These are phyloP conservation scores for Crotalus horridus DNA, from an alignment of 2,113 vertebrate genomes.

Conservation along the genomic window DNA sequence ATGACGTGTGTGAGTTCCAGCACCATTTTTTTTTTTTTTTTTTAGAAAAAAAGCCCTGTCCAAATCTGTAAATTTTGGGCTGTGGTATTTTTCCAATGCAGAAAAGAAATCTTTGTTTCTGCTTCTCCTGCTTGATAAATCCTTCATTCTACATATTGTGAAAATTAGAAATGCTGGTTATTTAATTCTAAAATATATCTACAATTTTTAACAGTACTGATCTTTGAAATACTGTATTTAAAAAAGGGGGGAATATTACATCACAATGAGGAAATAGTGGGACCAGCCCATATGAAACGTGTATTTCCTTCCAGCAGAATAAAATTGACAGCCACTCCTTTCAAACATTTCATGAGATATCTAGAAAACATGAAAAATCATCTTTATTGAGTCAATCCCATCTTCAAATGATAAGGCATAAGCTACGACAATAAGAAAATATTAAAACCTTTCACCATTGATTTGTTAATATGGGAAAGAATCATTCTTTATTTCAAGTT, in stretches of 20 bases:
- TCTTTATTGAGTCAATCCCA: background rate
- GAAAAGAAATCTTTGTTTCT: background rate
- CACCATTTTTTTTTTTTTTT: too few species aligned
- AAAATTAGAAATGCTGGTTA: background rate
- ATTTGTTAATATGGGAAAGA: background rate
- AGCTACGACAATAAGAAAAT: background rate
- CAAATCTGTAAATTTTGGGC: background rate
- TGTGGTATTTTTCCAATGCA: background rate
- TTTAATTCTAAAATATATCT: background rate
- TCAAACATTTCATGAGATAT: background rate
- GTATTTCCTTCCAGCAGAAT: background rate
- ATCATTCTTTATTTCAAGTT: background rate
- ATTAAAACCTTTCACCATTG: background rate
- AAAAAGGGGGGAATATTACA: background rate
- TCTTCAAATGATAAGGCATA: background rate
- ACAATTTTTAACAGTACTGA: background rate
- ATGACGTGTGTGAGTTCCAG: too few species aligned
- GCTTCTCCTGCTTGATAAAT: background rate
- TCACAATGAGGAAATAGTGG: background rate
- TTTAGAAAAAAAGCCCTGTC: too few species aligned
- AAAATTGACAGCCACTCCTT: background rate
- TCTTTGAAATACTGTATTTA: background rate
- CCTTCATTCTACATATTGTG: background rate
- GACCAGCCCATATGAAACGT: background rate
- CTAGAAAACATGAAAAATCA: background rate